Base-by-base conservation (phyloP, 1,140 invertebrate species). In the Macrocentrus cingulum region DNA sequence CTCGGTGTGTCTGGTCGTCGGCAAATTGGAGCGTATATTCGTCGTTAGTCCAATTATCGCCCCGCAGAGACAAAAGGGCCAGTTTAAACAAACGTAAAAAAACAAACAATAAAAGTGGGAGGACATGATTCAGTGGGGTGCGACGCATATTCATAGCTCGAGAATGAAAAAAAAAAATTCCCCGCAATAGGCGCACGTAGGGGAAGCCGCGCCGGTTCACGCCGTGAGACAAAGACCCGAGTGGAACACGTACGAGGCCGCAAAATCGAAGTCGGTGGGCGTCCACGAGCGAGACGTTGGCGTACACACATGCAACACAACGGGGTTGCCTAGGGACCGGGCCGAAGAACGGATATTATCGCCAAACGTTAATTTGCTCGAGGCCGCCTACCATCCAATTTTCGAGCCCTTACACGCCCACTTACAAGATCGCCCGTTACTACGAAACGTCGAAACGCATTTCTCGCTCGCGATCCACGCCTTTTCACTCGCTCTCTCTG, bases 331-430 rank as follows among this genome's bases (percentile, higher is more conserved):
- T 59, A 59, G 57, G 50, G 57, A 56, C 42, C 44, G 46, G 20
- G 23, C 42, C 51, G 36, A 58, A 70, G 69, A 79, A 72, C 76
- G 76, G 76, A 79, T 79, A 79, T 77, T 77, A 79, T 77, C 75
- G 75, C 70, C 71, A 76, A 78, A 79, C 72, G 75, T 80, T 80
- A 77, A 80, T 80, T 80, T 80, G 71, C 67, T 66, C 70, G 67
- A 71, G 74, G 69, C 70, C 75, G 65, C 75, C 77, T 76, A 76
- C 76, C 77, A 78, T 77, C 77, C 77, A 80, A 80, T 80, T 80
- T 78, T 78, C 77, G 68, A 73, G 68, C 68, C 71, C 71, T 76
- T 71, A 77, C 77, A 78, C 77, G 77, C 77, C 77, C 77, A 77
- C 74, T 76, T 74, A 73, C 66, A 69, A 75, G 74, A 75, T 79